Conservation (phyloP, 2,113 vertebrate genomes). For the Oryzias celebensis region DNA sequence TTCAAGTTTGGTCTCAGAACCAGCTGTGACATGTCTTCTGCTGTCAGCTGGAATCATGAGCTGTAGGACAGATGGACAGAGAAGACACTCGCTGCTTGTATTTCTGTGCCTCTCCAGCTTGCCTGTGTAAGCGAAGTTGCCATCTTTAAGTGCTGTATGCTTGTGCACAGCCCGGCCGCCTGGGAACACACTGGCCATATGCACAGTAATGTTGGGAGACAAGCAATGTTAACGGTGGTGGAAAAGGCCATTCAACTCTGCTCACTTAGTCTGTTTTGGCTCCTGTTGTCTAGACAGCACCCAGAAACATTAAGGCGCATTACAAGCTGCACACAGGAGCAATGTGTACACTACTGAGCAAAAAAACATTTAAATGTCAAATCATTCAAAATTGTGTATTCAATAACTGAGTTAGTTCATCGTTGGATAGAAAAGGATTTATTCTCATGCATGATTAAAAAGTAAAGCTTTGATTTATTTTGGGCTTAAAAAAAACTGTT, state of each 20-base stretch:
- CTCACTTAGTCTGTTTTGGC: slow-evolving; percentile 45
- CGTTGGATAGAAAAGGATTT: neutral
- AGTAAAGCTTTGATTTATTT: neutral
- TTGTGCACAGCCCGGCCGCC: slow-evolving; percentile 37
- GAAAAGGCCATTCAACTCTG: slow-evolving; percentile 60
- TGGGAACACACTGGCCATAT: slow-evolving; percentile 73
- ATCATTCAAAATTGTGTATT: neutral
- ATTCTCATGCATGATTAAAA: neutral
- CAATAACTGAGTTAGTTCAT: neutral
- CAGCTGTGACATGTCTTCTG: slow-evolving; percentile 68
- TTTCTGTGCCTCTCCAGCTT: slow-evolving; percentile 34
- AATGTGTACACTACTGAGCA: neutral
- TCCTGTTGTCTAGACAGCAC: slow-evolving; percentile 35
- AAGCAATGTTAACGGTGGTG: slow-evolving; percentile 49
- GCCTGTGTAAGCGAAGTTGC: slow-evolving; percentile 52
- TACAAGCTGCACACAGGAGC: neutral
- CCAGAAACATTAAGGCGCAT: slow-evolving; percentile 19
- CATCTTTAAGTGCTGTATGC: slow-evolving; percentile 60
- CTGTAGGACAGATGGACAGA: slow-evolving; percentile 43
- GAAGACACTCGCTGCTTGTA: slow-evolving; percentile 30
- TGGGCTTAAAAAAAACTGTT: no score
- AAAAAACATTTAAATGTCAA: slow-evolving; percentile 4
- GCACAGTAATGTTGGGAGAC: slow-evolving; percentile 59
- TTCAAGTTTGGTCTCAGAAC: slow-evolving; percentile 62
- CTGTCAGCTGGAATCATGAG: slow-evolving; percentile 72